Percentiles rank a stretch among this genome's conserved stretches.
phyloP scores from a whole-genome alignment of 2,888 invertebrate genomes.

The Watsonalla cultraria region DNA sequence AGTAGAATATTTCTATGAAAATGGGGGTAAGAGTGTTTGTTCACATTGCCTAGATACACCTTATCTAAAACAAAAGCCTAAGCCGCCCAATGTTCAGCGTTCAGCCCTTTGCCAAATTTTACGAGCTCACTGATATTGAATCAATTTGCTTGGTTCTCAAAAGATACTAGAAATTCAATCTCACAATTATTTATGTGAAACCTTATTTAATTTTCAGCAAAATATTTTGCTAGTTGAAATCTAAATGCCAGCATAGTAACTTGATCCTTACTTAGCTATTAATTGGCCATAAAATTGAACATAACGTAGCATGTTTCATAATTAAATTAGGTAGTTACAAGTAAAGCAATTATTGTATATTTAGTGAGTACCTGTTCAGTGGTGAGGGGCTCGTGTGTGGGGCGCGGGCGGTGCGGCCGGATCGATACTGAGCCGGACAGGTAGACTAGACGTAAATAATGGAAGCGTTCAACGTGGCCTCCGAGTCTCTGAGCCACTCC shows the following conservation, averaged over 20 bases:
- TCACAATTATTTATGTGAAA: background rate
- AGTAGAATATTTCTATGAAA: background rate
- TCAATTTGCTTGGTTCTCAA: slow-evolving; percentile 11
- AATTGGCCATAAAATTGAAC: background rate
- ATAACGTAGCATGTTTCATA: slow-evolving; percentile 22
- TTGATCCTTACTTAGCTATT: background rate
- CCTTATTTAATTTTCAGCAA: too few species aligned
- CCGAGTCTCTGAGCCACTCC: slow-evolving; percentile 12
- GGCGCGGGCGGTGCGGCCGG: slow-evolving; percentile 24
- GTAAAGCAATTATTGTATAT: slow-evolving; percentile 54
- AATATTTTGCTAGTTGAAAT: too few species aligned
- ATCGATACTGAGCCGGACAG: slow-evolving; percentile 26
- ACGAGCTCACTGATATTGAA: slow-evolving; percentile 10
- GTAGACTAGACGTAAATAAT: slow-evolving; percentile 63
- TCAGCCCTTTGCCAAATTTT: slow-evolving; percentile 1
- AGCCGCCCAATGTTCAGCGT: background rate
- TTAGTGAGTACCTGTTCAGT: slow-evolving; percentile 27
- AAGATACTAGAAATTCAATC: slow-evolving; percentile 13
- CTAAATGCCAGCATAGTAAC: too few species aligned
- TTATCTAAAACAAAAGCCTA: too few species aligned
- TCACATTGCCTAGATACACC: too few species aligned
- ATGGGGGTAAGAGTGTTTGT: background rate
- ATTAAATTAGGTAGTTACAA: slow-evolving; percentile 40
- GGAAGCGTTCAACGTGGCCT: slow-evolving; percentile 44
- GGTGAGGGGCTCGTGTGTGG: slow-evolving; percentile 31